phyloP scores from a whole-genome alignment of 1,140 invertebrate species.

The Prorops nasuta region DNA sequence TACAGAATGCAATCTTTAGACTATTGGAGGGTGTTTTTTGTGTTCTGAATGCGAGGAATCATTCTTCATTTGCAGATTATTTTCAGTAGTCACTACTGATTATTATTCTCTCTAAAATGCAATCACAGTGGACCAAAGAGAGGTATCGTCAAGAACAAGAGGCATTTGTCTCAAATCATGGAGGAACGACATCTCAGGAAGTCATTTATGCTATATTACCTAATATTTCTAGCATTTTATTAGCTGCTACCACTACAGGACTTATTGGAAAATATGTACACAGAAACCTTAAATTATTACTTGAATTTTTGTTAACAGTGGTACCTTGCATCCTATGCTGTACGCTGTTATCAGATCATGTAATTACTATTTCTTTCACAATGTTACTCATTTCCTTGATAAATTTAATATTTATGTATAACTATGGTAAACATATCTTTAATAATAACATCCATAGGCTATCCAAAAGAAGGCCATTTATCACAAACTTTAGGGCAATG shows the following conservation, averaged over 20 bases:
- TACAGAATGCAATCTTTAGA: too few species aligned
- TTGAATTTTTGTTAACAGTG: constrained; percentile 58
- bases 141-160: constrained; percentile 40
- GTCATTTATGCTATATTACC: constrained; percentile 54
- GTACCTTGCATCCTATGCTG: constrained; percentile 56
- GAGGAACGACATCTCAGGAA: constrained; percentile 41
- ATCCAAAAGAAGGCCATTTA: constrained; percentile 49
- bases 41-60: too few species aligned
- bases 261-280: constrained; percentile 20
- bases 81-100: too few species aligned
- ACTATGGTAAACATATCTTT: constrained; percentile 27
- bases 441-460: neutral
- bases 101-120: too few species aligned
- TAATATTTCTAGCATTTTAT: constrained; percentile 43
- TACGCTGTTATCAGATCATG: constrained; percentile 48
- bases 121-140: constrained; percentile 18
- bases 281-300: constrained; percentile 26
- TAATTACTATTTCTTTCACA: constrained; percentile 24
- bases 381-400: constrained; percentile 26
- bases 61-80: too few species aligned
- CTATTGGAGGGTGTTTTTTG: too few species aligned
- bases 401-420: constrained; percentile 23
- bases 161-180: constrained; percentile 44
- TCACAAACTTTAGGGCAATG: constrained; percentile 69
- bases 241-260: constrained; percentile 33